Evolutionary conservation across 2,888 invertebrate genomes (phyloP).

Genomic region (Agelastica alni): DNA sequence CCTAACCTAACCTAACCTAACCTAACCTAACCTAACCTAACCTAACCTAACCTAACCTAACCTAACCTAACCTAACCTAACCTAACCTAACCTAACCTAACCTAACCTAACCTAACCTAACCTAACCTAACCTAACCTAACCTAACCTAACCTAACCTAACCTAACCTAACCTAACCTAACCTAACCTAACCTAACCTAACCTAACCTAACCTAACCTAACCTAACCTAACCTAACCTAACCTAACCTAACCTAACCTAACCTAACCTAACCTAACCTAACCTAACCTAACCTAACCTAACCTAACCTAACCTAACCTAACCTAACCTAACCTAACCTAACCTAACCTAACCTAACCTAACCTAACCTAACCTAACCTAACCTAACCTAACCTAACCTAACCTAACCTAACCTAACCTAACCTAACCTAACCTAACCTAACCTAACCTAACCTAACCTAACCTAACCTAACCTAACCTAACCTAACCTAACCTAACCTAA

Average conservation of each 20-base stretch:
- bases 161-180: conserved; percentile 1
- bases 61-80: conserved; percentile 7
- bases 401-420: conserved; percentile 8
- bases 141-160: conserved; percentile 8
- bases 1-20: conserved; percentile 7
- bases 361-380: neutral
- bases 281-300: conserved; percentile 9
- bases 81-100: conserved; percentile 7
- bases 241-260: conserved; percentile 9
- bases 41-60: conserved; percentile 8
- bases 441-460: conserved; percentile 6
- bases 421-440: conserved; percentile 5
- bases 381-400: conserved; percentile 8
- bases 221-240: conserved; percentile 6
- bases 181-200: neutral
- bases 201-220: conserved; percentile 8
- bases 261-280: conserved; percentile 16
- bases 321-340: conserved; percentile 7
- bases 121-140: conserved; percentile 6
- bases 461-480: conserved; percentile 5
- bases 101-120: conserved; percentile 5
- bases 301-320: conserved; percentile 8
- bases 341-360: neutral
- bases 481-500: neutral
- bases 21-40: conserved; percentile 7